phyloP scores from a whole-genome alignment of 1,140 invertebrate genomes.

The Drosophila mayri region DNA sequence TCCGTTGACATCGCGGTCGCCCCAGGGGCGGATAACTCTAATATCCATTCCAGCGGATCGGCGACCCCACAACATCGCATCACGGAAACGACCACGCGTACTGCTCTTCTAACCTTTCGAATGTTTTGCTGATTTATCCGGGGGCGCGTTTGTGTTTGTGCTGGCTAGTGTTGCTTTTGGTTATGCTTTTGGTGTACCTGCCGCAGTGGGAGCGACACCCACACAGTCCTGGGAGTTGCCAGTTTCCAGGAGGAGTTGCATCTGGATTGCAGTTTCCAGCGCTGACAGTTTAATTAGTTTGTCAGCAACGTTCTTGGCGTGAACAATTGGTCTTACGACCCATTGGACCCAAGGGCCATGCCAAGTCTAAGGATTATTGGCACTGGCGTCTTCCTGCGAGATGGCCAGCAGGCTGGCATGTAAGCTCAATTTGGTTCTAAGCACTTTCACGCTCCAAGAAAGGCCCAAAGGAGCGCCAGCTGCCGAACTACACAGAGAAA shows the following conservation, averaged over 20 bases:
- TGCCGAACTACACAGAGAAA: conserved; percentile 28
- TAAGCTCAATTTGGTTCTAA: conserved; percentile 75
- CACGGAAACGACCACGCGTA: conserved; percentile 76
- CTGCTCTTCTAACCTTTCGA: conserved; percentile 41
- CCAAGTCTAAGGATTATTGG: conserved; percentile 25
- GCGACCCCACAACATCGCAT: conserved; percentile 48
- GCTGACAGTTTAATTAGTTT: conserved; percentile 50
- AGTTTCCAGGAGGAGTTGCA: conserved; percentile 22
- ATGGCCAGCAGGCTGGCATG: conserved; percentile 49
- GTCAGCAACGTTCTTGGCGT: conserved; percentile 5
- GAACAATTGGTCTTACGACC: conserved; percentile 44
- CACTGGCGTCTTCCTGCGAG: conserved; percentile 12
- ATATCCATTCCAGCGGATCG: conserved; percentile 30
- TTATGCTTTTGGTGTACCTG: conserved; percentile 3
- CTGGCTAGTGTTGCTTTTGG: not conserved
- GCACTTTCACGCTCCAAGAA: conserved; percentile 61
- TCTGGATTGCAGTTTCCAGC: conserved; percentile 16
- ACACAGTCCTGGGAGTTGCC: conserved; percentile 19
- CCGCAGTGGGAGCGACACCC: not conserved
- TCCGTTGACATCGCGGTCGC: conserved; percentile 69
- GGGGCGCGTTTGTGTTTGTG: conserved; percentile 25
- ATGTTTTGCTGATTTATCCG: conserved; percentile 23
- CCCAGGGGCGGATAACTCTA: conserved; percentile 29
- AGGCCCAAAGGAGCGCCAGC: conserved; percentile 28
- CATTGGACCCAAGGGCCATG: conserved; percentile 29